Base-by-base conservation (phyloP, 2,797 vertebrate species). In the Malurus leucopterus region DNA sequence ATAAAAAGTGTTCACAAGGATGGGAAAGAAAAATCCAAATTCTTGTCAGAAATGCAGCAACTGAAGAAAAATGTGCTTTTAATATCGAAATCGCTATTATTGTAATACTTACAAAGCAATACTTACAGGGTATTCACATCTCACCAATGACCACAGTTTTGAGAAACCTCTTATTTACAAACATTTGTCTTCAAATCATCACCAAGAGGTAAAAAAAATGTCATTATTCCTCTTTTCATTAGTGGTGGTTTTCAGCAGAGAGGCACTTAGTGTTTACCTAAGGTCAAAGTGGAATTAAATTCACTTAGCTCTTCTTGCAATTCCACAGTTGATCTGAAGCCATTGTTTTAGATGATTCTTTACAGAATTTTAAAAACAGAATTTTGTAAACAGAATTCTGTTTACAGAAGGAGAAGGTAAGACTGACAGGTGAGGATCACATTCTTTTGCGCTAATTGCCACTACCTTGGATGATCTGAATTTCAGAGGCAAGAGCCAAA, bases 111-210 rank as follows among this genome's bases (percentile, higher is more conserved):
- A 4, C 1, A 8, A 44, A 84, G 13, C 17, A 62, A 4, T 71
- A 47, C 2, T 32, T 63, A 2, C 0, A 40, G 13, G 15, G 6
- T 54, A 29, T 41, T 68, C 1, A 0, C 3, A 1, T 38, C 13
- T 75, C 26, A 3, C 2, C 29, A 30, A 12, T 57, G 26, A 32
- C 9, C 7, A 1, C 3, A 54, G 8, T 27, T 22, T 41, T 74
- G 43, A 54, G 16, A 64, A 63, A 22, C 26, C 9, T 46, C 6
- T 21, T 44, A 24, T 13, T 84, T 79, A 43, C 54, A 71, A 61
- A 17, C 3, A 0, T 3, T 44, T 76, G 8, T 36, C 19, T 68
- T 88, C 10, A 2, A 64, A 30, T 65, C 20, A 22, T 69, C 41
- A 51, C 41, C 16, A 21, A 24, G n/a, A 88, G 22, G 0, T 44